Base-by-base conservation (phyloP, 2,113 vertebrate species). In the Leuciscus idus region DNA sequence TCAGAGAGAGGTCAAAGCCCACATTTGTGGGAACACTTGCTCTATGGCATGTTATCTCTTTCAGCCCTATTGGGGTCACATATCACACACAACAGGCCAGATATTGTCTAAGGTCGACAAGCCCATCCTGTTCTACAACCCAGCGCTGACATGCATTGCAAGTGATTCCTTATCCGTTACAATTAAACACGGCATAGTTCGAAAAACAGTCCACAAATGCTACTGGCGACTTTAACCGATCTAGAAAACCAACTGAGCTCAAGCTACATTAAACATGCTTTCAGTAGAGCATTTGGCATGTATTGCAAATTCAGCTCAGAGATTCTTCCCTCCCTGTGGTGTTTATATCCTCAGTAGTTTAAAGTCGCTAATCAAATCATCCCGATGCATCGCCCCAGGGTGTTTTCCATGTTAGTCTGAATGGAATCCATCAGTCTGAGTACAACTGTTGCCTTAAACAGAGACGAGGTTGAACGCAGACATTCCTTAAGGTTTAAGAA, bases 351-450 rank as follows among this genome's bases (percentile, higher is more conserved):
- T 30, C 33, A 46, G 78, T 30, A 72, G 52, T 81, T 61, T 81
- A 46, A 86, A 86, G 78, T 61, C 52, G 11, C 26, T 62, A 43
- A 74, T 61, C 36, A 73, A 86, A 81, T 62, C 36, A 61, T 46
- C 26, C 73, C n/a, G 12, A 79, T 61, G 70, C 68, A 81, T 39
- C 26, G 23, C 76, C 33, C 50, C 19, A 46, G 55, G 81, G 55
- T 86, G 85, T 39, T 61, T n/a, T 61, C 46, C 17, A 64, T 48
- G 80, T 19, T 28, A 52, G 62, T 74, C 39, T 61, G 48, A 78
- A 68, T 52, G 39, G 10, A 48, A 85, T 17, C 62, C 62, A 23
- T 73, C 50, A 36, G 64, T 68, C 46, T 0, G 26, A 43, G 80
- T n/a, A 33, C 15, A 68, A 52, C 26, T 52, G 19, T 33, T 66